Evolutionary conservation across 2,113 vertebrate genomes (phyloP), one percentile per base, ranked within the genome.

Genomic region (Vireo altiloquus): DNA sequence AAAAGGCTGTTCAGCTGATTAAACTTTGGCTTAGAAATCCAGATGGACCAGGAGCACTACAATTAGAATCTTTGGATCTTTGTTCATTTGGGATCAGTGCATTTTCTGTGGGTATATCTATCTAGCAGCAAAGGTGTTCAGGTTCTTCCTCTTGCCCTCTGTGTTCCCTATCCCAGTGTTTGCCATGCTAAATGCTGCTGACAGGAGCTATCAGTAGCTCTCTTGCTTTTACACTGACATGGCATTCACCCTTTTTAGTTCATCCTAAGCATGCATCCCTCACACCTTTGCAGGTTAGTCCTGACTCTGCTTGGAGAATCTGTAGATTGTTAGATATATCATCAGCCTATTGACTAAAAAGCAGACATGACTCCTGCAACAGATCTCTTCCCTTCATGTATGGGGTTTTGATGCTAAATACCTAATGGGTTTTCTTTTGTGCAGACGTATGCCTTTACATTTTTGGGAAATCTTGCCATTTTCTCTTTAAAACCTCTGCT

Each of bases 281-380:
- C 3, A 4, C 16, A 24, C 7, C 4, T 70, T 25, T 66, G 40
- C 33, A 68, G 7, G 31, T 50, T 46, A 68, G 30, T 39, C 16
- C 39, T 3, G 2, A 6, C 9, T 69, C 14, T 15, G 37, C 9
- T 11, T 78, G 52, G 23, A 81, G 33, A 83, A 80, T 24, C 24
- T 0, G 0, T 54, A 52, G 56, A 57, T 44, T 30, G 56, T 8
- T 8, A 72, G 14, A 15, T 14, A 5, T 20, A 25, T 64, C 30
- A 46, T 63, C 42, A 77, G 1, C 7, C 10, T 49, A 4, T 28
- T 82, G 27, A 44, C 33, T 80, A 65, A 68, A 82, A 68, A 68
- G 57, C 23, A 63, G 27, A 79, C 5, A 21, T 33, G 9, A 9
- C 18, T 74, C 13, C 15, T 5, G 3, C 9, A 46, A 2, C 9